Base-by-base conservation (phyloP, 2,797 vertebrate species). In the Crenichthys baileyi region DNA sequence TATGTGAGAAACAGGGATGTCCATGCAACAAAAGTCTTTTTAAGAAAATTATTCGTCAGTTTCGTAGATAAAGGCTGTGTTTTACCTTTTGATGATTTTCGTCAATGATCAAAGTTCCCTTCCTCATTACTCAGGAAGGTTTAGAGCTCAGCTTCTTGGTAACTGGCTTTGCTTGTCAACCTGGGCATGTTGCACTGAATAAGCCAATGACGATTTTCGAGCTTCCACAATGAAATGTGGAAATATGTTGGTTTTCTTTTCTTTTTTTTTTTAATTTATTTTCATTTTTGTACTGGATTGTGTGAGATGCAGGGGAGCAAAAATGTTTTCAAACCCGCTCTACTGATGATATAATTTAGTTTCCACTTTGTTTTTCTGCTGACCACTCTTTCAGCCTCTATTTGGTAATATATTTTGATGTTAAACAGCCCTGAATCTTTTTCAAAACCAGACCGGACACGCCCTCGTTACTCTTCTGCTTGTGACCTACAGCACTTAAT, bases 111-210 rank as follows among this genome's bases (percentile, higher is more conserved):
- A 22, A 67, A 8, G 12, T 24, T 41, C 7, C 0, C 63, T 22
- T 26, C 5, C 65, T 44, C 65, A 15, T 2, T 68, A 13, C 65
- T 26, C 39, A 7, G 41, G 18, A 12, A 26, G 79, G 26, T 79
- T 73, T 48, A 29, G 56, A 39, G 73, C 78, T 89, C 70, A 60
- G 12, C 75, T 80, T 78, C 41, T 79, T 76, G 50, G 20, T 70
- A 73, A 68, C 53, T 70, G 39, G 29, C 50, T 72, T 56, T 73
- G 26, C 67, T 60, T 24, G 16, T 70, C 29, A 6, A 39, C 56
- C 13, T 12, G 67, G n/a, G 0, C 24, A 36, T 48, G 75, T 67
- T 51, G 46, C 55, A 24, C 20, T 56, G 11, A 0, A 0, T 0
- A 50, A 20, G 11, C 70, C 61, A 68, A 73, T 13, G 51, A 29